Conservation (phyloP, 2,113 vertebrate species). For the Illadopsis cleaveri region DNA sequence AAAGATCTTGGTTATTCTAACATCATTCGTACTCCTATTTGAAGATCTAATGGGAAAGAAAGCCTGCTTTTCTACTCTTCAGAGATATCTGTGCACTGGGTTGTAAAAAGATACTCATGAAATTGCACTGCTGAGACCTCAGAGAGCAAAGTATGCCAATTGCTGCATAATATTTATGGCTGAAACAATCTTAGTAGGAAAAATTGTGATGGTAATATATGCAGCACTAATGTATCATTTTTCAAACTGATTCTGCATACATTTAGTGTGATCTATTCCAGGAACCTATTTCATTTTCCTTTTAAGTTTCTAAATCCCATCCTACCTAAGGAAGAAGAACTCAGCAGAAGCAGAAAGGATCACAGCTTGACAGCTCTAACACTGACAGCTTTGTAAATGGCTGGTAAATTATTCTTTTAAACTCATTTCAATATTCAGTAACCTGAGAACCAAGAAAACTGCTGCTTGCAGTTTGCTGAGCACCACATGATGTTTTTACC, state of each 20-base stretch:
- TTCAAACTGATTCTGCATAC: not conserved
- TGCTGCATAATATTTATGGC: not conserved
- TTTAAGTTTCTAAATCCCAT: not conserved
- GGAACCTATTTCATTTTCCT: not conserved
- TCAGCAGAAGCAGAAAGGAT: not conserved
- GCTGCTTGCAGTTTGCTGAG: not conserved
- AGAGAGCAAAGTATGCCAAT: not conserved
- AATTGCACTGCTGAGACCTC: not conserved
- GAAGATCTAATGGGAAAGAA: not conserved
- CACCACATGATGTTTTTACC: not conserved
- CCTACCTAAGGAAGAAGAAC: not conserved
- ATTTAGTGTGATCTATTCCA: constrained; percentile 20
- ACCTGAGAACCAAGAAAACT: not conserved
- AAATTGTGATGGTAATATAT: constrained; percentile 10
- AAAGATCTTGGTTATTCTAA: not conserved
- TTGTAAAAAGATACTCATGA: not conserved
- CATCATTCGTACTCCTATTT: not conserved
- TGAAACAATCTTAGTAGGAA: not conserved
- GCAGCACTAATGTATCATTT: not conserved
- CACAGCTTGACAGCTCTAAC: not conserved
- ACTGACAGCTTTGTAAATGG: not conserved
- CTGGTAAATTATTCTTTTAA: not conserved
- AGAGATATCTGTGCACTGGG: not conserved
- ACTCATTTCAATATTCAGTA: not conserved
- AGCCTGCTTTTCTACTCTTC: not conserved